A percentile compares a stretch with the other conserved stretches of the same genome.
Evolutionary conservation across 2,113 vertebrate species (phyloP).

Genomic region (Miniopterus natalensis): DNA sequence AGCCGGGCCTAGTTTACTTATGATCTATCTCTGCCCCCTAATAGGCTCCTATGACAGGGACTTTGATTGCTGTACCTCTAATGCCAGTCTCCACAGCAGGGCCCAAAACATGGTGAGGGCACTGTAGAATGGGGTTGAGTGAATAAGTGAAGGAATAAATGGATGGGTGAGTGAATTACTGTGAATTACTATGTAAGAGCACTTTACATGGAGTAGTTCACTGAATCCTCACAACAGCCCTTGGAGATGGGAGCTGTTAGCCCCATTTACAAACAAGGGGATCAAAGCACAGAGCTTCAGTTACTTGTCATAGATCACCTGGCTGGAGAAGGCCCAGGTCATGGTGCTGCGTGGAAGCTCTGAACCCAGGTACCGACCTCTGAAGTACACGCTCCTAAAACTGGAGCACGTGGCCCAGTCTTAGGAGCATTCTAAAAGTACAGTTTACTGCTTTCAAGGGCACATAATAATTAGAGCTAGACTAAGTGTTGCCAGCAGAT

Average conservation of each 20-base stretch:
- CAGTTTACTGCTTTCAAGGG: slow-evolving; percentile 67
- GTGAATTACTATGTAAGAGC: neutral
- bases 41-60: neutral
- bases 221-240: neutral
- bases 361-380: neutral
- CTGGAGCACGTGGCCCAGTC: rapidly evolving
- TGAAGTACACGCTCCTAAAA: neutral
- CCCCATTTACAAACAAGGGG: neutral
- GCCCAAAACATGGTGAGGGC: neutral
- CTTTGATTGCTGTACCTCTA: neutral
- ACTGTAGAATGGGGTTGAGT: no score
- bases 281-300: no score
- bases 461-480: slow-evolving; percentile 72
- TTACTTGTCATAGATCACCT: neutral
- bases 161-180: neutral
- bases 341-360: neutral
- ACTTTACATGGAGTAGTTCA: neutral
- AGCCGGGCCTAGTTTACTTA: neutral
- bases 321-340: neutral
- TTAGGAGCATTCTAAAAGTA: slow-evolving; percentile 20
- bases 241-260: neutral
- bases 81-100: neutral
- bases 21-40: neutral
- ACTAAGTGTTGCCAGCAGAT: slow-evolving; percentile 56
- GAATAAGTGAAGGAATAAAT: neutral